phyloP scores from a whole-genome alignment of 2,113 vertebrate species.

The Ophthalmolycus amberensis region DNA sequence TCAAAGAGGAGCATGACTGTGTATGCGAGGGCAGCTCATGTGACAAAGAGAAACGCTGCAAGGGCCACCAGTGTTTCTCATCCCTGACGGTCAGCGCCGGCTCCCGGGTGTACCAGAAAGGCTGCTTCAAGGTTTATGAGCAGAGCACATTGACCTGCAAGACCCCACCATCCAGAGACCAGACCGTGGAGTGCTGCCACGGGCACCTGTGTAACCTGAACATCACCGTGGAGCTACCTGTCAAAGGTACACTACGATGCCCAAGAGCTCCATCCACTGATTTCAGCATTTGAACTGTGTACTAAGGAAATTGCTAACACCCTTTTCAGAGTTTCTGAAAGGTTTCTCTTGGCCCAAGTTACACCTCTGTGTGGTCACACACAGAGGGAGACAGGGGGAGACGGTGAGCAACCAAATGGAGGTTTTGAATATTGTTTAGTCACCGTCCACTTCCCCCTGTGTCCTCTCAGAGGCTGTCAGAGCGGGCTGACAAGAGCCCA shows the following conservation, averaged over 20 bases:
- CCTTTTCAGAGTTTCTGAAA: not conserved
- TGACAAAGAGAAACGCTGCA: conserved; percentile 88
- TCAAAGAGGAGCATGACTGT: conserved; percentile 89
- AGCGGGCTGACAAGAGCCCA: conserved; percentile 52
- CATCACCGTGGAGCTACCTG: conserved; percentile 90
- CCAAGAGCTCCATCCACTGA: conserved; percentile 22
- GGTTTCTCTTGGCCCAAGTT: conserved; percentile 40
- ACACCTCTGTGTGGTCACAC: conserved; percentile 48
- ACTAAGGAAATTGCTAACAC: not conserved
- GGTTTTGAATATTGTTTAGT: conserved; percentile 71
- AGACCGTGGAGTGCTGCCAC: conserved; percentile 96
- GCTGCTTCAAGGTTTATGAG: conserved; percentile 96
- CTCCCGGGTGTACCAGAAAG: conserved; percentile 91
- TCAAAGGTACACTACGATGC: conserved; percentile 84
- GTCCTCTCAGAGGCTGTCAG: conserved; percentile 60
- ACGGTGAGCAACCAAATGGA: conserved; percentile 45
- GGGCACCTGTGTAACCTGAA: conserved; percentile 96
- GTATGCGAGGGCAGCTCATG: conserved; percentile 96
- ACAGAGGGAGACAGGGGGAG: not conserved
- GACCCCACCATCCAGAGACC: conserved; percentile 93
- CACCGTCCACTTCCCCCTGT: conserved; percentile 64
- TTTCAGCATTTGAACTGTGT: conserved; percentile 12
- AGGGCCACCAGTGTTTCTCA: conserved; percentile 94
- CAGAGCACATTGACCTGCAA: conserved; percentile 97
- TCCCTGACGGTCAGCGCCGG: conserved; percentile 90